Conservation (phyloP, 1,140 invertebrate species). For the Drosophila suzukii region DNA sequence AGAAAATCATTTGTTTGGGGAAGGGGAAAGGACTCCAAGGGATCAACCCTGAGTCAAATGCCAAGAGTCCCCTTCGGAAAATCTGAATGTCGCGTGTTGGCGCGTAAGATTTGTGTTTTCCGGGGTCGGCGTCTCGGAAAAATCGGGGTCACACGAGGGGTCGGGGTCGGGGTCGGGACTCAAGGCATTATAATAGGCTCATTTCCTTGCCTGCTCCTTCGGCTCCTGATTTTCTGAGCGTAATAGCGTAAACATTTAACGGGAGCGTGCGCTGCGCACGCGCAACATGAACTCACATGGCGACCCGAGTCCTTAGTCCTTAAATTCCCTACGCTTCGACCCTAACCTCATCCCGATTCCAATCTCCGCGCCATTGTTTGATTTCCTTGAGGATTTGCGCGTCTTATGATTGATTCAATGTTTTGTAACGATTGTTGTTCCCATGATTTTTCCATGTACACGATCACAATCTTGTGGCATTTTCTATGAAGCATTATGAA, state of each 20-base stretch:
- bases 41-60: constrained; percentile 13
- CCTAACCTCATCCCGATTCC: constrained; percentile 41
- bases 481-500: constrained; percentile 49
- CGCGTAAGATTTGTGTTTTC: constrained; percentile 76
- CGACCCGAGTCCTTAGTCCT: constrained; percentile 16
- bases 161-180: constrained; percentile 8
- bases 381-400: constrained; percentile 70
- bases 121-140: constrained; percentile 35
- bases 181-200: constrained; percentile 40
- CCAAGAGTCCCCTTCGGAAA: constrained; percentile 18
- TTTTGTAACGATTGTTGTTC: constrained; percentile 65
- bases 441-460: constrained; percentile 44
- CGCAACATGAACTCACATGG: constrained; percentile 68
- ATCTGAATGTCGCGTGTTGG: constrained; percentile 62
- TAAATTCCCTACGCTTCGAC: constrained; percentile 21
- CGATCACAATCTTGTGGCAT: constrained; percentile 76
- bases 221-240: constrained; percentile 32
- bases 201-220: constrained; percentile 51
- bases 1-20: constrained; percentile 67
- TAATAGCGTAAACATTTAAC: constrained; percentile 78
- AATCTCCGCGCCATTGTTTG: constrained; percentile 57
- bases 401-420: constrained; percentile 71
- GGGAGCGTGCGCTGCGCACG: constrained; percentile 75
- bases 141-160: constrained; percentile 18
- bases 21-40: constrained; percentile 20